These are phyloP conservation scores for Scelioninae gen. 1 DNA, from an alignment of 2,888 invertebrate species.

Conservation along the genomic window DNA sequence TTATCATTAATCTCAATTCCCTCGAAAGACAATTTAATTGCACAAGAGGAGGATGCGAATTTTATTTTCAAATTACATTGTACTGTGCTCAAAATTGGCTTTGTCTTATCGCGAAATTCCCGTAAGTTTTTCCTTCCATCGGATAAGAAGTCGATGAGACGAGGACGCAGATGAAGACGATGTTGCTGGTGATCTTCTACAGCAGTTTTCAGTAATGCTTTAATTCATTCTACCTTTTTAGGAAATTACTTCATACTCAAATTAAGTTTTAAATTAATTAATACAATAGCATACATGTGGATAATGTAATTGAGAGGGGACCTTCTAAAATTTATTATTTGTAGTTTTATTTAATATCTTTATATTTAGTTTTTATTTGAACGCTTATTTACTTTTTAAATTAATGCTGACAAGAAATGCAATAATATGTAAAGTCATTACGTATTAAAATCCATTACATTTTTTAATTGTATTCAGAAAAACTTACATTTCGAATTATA, in stretches of 20 bases:
- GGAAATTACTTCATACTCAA: slow-evolving; percentile 26
- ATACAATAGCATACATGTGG: slow-evolving; percentile 25
- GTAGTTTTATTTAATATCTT: too few species aligned
- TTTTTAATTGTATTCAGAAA: too few species aligned
- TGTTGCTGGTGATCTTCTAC: slow-evolving; percentile 23
- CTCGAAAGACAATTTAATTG: not conserved
- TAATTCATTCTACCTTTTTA: slow-evolving; percentile 35
- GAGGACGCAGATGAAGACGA: slow-evolving; percentile 36
- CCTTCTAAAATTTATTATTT: too few species aligned
- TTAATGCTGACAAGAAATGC: too few species aligned
- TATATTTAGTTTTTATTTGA: too few species aligned
- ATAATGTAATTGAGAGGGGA: not conserved
- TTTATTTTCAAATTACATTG: slow-evolving; percentile 32
- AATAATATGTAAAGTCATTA: too few species aligned
- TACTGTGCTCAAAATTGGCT: slow-evolving; percentile 22
- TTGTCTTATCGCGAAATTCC: slow-evolving; percentile 32
- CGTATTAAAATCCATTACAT: too few species aligned
- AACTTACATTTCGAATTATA: too few species aligned
- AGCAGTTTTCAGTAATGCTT: slow-evolving; percentile 22
- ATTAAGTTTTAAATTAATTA: slow-evolving; percentile 20
- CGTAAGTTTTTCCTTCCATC: slow-evolving; percentile 29
- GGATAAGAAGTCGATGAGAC: slow-evolving; percentile 34
- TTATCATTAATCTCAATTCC: slow-evolving; percentile 28
- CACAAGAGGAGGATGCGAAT: slow-evolving; percentile 7
- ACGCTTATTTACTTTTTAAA: too few species aligned